Percentiles rank a stretch among this genome's conserved stretches.
These are phyloP conservation scores for Acrobeloides nanus DNA, from an alignment of 2,888 invertebrate species.

Conservation along the genomic window DNA sequence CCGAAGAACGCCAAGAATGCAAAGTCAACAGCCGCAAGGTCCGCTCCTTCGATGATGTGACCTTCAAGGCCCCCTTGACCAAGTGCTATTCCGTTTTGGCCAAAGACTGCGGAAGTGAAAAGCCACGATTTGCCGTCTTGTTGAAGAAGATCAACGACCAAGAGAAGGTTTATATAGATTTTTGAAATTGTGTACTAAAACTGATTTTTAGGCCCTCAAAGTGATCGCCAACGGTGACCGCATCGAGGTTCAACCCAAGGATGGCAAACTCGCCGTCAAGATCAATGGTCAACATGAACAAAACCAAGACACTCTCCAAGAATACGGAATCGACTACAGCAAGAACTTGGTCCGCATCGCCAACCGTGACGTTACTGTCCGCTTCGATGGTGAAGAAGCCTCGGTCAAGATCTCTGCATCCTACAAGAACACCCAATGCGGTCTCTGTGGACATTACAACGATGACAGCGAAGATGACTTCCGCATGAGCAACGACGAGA, in stretches of 20 bases:
- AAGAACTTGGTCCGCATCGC: conserved; percentile 23
- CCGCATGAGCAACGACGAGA: conserved; percentile 28
- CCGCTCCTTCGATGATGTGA: conserved; percentile 38
- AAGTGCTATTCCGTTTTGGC: conserved; percentile 54
- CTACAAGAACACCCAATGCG: conserved; percentile 43
- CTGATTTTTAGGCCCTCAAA: conserved; percentile 21
- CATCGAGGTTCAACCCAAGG: conserved; percentile 18
- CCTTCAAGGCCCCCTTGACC: conserved; percentile 34
- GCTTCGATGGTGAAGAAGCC: conserved; percentile 39
- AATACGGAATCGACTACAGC: conserved; percentile 8
- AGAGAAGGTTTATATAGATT: conserved; percentile 12
- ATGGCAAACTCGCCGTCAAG: conserved; percentile 19
- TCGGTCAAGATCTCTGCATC: conserved; percentile 29
- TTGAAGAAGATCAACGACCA: conserved; percentile 29
- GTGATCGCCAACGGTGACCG: conserved; percentile 23
- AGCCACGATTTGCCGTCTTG: conserved; percentile 52
- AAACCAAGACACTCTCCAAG: too few relatives aligned
- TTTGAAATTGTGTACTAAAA: conserved; percentile 3
- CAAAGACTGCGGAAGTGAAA: conserved; percentile 53
- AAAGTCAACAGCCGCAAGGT: conserved; percentile 10
- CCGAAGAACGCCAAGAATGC: conserved; percentile 12
- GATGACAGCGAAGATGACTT: conserved; percentile 37
- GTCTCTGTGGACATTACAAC: conserved; percentile 50
- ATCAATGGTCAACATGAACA: conserved; percentile 32
- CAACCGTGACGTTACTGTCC: conserved; percentile 32